A percentile compares a stretch with the other conserved stretches of the same genome.
Conservation (phyloP, 64 coral and sea anemone species). For the Montipora cactus region DNA sequence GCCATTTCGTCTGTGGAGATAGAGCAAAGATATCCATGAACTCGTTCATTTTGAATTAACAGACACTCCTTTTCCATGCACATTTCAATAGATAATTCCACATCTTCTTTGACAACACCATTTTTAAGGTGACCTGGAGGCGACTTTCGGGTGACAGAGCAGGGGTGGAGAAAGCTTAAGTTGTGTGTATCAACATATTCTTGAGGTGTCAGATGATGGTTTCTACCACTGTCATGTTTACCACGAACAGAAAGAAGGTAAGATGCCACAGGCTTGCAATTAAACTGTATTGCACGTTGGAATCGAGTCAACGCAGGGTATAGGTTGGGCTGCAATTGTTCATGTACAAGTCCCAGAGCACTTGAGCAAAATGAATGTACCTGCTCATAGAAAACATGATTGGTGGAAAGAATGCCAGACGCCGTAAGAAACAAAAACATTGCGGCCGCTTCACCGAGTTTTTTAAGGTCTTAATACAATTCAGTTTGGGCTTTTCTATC, state of each 20-base stretch:
- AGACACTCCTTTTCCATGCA: conserved; percentile 45
- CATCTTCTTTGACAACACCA: conserved; percentile 50
- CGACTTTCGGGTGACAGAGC: conserved; percentile 1
- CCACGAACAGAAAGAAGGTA: conserved; percentile 53
- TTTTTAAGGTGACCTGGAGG: conserved; percentile 48
- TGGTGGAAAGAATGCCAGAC: conserved; percentile 33
- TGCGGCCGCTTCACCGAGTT: conserved; percentile 48
- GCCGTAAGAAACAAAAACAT: conserved; percentile 58
- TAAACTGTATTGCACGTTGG: conserved; percentile 54
- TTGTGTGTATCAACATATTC: conserved; percentile 44
- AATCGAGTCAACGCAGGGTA: conserved; percentile 32
- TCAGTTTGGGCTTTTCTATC: conserved; percentile 17
- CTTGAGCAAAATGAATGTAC: conserved; percentile 26
- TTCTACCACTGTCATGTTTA: conserved; percentile 29
- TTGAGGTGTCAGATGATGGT: conserved; percentile 21
- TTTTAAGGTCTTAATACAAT: conserved; percentile 64
- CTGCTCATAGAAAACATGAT: conserved; percentile 48
- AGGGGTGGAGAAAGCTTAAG: conserved; percentile 27
- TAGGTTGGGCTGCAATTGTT: conserved; percentile 10
- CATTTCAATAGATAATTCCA: conserved; percentile 52
- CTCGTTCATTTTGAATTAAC: conserved; percentile 26
- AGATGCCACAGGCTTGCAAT: conserved; percentile 43
- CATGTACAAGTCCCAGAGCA: conserved; percentile 44
- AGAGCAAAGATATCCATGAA: conserved; percentile 38
- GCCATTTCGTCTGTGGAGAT: conserved; percentile 59